Evolutionary conservation across 2,888 invertebrate genomes (phyloP).

Genomic region (Ophion ventricosus): DNA sequence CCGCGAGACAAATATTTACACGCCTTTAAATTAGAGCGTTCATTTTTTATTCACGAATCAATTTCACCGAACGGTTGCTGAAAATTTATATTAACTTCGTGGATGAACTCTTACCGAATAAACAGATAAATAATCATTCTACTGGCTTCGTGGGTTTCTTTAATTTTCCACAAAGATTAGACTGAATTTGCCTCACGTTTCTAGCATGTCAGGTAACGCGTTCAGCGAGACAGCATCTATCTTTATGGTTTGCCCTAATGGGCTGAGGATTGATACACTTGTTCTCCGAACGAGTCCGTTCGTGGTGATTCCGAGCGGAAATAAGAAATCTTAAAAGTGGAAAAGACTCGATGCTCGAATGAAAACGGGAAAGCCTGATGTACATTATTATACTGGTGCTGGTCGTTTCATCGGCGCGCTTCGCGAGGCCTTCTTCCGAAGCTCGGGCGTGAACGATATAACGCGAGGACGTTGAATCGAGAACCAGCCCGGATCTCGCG

Average conservation of each 20-base stretch:
- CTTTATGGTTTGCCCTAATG: not conserved
- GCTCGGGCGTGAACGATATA: constrained; percentile 54
- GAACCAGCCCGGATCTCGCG: constrained; percentile 2
- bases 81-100: too few species aligned
- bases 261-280: constrained; percentile 26
- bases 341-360: constrained; percentile 35
- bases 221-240: not conserved
- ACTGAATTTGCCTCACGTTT: not conserved
- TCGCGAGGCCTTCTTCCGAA: not conserved
- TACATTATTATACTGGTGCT: not conserved
- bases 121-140: too few species aligned
- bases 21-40: not conserved
- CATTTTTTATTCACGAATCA: not conserved
- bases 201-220: not conserved
- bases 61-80: not conserved
- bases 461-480: constrained; percentile 41
- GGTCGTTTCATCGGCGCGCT: constrained; percentile 25
- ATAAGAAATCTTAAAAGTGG: constrained; percentile 37
- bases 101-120: too few species aligned
- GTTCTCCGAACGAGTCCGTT: constrained; percentile 23
- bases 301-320: not conserved
- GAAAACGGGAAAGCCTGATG: constrained; percentile 16
- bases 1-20: not conserved
- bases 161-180: too few species aligned
- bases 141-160: too few species aligned